Percentiles rank a stretch among this genome's conserved stretches.
phyloP scores from a whole-genome alignment of 2,888 invertebrate genomes.

The Blera fallax region DNA sequence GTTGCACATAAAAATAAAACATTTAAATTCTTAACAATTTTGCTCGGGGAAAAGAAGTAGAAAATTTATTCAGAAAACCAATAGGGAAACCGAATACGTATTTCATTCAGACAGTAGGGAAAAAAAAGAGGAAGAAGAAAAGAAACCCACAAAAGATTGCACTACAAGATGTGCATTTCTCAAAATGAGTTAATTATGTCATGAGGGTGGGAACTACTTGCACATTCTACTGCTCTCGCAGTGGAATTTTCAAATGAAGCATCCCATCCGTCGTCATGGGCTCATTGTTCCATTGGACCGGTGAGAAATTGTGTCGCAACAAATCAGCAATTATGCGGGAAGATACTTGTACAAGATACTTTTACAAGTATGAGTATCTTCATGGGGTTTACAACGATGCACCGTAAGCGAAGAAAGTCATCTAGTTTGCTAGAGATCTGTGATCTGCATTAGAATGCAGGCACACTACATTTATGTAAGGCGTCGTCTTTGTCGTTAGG shows the following conservation, averaged over 20 bases:
- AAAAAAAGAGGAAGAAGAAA: background rate
- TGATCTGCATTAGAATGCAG: slow-evolving; percentile 57
- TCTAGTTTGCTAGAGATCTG: slow-evolving; percentile 29
- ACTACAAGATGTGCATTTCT: slow-evolving; percentile 58
- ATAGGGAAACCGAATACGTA: slow-evolving; percentile 59
- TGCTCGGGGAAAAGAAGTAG: background rate
- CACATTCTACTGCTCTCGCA: slow-evolving; percentile 64
- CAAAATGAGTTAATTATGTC: slow-evolving; percentile 80
- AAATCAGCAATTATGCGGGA: slow-evolving; percentile 71
- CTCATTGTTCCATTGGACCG: slow-evolving; percentile 56
- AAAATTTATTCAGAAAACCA: slow-evolving; percentile 40
- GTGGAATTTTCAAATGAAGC: slow-evolving; percentile 41
- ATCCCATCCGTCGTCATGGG: slow-evolving; percentile 31
- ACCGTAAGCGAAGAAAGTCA: slow-evolving; percentile 67
- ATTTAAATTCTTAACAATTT: slow-evolving; percentile 39
- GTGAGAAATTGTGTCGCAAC: slow-evolving; percentile 74
- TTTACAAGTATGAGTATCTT: slow-evolving; percentile 63
- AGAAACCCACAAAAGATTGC: slow-evolving; percentile 48
- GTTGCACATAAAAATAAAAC: slow-evolving; percentile 6
- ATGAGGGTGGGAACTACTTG: slow-evolving; percentile 80
- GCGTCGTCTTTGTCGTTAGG: slow-evolving; percentile 1
- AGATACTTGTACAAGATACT: slow-evolving; percentile 34
- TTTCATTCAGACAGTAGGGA: slow-evolving; percentile 23
- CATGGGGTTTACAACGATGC: background rate
- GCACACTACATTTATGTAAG: slow-evolving; percentile 45